Percentiles rank a stretch among this genome's conserved stretches.
Conservation (phyloP, 2,113 vertebrate species). For the Paradisaea rubra region DNA sequence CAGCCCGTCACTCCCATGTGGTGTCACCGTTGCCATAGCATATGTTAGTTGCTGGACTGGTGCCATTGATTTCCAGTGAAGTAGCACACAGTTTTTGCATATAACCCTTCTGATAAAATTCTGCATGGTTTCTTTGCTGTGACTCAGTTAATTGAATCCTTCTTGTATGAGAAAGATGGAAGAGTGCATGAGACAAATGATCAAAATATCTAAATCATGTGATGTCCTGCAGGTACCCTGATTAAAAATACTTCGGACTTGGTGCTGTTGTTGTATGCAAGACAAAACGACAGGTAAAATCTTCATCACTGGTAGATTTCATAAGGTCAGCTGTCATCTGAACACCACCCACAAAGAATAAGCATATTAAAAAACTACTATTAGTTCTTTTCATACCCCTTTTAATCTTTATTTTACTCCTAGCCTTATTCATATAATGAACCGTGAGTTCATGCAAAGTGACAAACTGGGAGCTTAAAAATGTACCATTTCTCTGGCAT, state of each 20-base stretch:
- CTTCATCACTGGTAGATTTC: not conserved
- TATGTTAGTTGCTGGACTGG: slow-evolving; percentile 61
- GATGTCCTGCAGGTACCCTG: not conserved
- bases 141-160: slow-evolving; percentile 50
- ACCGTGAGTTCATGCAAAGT: slow-evolving; percentile 25
- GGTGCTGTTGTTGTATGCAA: not conserved
- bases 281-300: not conserved
- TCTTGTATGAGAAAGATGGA: slow-evolving; percentile 23
- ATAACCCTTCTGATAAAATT: slow-evolving; percentile 65
- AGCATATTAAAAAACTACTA: not conserved
- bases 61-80: slow-evolving; percentile 64
- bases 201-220: not conserved
- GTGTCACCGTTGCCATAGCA: not conserved
- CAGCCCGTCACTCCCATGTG: slow-evolving; percentile 35
- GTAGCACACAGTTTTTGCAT: slow-evolving; percentile 61
- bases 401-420: not conserved
- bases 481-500: slow-evolving; percentile 35
- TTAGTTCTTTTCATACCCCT: not conserved
- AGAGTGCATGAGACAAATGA: not conserved
- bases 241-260: slow-evolving; percentile 3
- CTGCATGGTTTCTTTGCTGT: slow-evolving; percentile 32
- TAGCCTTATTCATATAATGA: not conserved
- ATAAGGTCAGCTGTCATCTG: not conserved
- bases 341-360: not conserved
- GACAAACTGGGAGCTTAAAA: slow-evolving; percentile 42